Evolutionary conservation across 2,113 vertebrate genomes (phyloP), one percentile per base, ranked within the genome.

Genomic region (Lasiurus borealis): DNA sequence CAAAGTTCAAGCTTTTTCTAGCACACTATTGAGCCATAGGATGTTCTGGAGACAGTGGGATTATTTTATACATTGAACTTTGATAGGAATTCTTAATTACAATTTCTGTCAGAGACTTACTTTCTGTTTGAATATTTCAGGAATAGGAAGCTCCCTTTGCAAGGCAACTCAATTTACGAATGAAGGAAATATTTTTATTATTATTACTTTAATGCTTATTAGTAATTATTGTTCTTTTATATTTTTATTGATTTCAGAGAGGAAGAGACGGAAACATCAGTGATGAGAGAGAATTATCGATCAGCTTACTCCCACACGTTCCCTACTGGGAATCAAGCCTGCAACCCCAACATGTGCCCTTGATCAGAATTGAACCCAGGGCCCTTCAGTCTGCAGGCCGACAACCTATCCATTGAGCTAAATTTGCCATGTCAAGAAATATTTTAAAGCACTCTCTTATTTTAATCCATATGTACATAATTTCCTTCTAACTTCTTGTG

Each of bases 111-210:
- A 66, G n/a, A 57, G 13, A 31, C 18, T 80, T 80, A 29, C 5
- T 85, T 83, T 85, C 36, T 87, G 14, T 89, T 83, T 40, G 18
- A 69, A 71, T 93, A 86, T 89, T 93, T 68, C 21, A 84, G 36
- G 29, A 87, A 66, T 1, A 69, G 15, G 69, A 46, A 48, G 29
- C 19, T 83, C 4, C 6, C 72, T 94, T 94, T 40, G 73, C n/a
- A 83, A 93, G 29, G 31, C 73, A 84, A 29, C 31, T 12, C 36
- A 64, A 10, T 83, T 48, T 50, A 59, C 50, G 6, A 52, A 91
- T 4, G 23, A 16, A 59, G 50, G 15, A 78, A 59, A 10, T 66
- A 78, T 73, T 80, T n/a, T 16, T 31, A 31, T 66, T 31, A 31
- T 66, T 62, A 27, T 31, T 66, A 62, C 19, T 46, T 66, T 66